A percentile compares a stretch with the other conserved stretches of the same genome.
Conservation (phyloP, 2,113 vertebrate species). For the Calidris pygmaea region DNA sequence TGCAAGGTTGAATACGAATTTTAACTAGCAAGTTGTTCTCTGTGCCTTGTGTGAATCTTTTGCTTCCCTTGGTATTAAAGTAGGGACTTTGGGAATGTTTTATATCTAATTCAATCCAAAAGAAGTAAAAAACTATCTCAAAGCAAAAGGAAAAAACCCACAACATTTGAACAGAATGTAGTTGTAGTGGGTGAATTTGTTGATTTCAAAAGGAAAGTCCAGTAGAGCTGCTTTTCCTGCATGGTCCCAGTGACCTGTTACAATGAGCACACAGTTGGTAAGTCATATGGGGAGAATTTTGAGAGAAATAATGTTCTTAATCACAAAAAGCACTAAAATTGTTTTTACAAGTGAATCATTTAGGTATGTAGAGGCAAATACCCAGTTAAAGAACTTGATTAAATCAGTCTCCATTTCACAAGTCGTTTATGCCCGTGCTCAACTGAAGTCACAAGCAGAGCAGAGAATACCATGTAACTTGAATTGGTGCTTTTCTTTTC, state of each 20-base stretch:
- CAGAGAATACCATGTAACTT: background rate
- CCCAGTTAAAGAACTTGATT: background rate
- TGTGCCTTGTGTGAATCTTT: background rate
- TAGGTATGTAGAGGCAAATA: background rate
- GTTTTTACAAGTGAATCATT: background rate
- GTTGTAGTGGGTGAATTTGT: background rate
- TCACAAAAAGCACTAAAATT: background rate
- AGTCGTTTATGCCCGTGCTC: background rate
- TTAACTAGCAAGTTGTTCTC: background rate
- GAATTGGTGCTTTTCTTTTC: background rate
- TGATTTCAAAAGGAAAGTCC: background rate
- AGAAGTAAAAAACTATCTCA: background rate
- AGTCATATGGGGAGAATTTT: background rate
- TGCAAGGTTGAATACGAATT: background rate
- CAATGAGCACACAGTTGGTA: background rate
- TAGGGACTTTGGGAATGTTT: background rate
- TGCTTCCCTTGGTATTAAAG: background rate
- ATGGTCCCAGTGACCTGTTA: fast-evolving
- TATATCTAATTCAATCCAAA: background rate
- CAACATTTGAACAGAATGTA: background rate
- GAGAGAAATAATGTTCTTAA: background rate
- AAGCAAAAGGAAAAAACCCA: background rate
- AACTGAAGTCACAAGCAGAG: background rate
- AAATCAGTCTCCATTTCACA: background rate
- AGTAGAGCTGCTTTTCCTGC: background rate